phyloP scores from a whole-genome alignment of 2,113 vertebrate genomes.

The Maccullochella peelii region DNA sequence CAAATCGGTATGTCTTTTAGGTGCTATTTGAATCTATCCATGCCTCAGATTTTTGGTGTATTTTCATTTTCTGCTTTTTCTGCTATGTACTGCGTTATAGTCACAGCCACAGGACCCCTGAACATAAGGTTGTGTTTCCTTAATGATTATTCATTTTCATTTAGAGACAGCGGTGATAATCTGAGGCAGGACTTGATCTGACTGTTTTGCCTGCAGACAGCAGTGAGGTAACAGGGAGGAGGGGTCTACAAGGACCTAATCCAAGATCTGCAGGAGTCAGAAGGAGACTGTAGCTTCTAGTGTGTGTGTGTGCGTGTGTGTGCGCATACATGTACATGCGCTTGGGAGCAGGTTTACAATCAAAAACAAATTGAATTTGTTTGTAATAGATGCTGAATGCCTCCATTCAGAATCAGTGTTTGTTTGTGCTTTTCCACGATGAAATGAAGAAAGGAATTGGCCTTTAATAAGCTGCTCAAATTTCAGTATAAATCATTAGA shows the following conservation, averaged over 20 bases:
- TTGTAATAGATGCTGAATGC: not conserved
- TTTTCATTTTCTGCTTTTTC: not conserved
- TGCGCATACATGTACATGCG: not conserved
- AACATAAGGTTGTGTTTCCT: too few species aligned
- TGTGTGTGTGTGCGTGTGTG: not conserved
- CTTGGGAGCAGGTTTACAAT: slow-evolving; percentile 58
- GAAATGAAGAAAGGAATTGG: not conserved
- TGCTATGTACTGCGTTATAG: not conserved
- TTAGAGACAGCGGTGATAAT: not conserved
- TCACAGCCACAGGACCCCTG: not conserved
- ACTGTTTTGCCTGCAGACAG: not conserved
- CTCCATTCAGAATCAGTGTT: not conserved
- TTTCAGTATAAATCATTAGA: not conserved
- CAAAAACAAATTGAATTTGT: slow-evolving; percentile 56
- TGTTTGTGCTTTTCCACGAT: not conserved
- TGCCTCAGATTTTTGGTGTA: not conserved
- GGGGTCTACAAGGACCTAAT: too few species aligned
- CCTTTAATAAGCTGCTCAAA: not conserved
- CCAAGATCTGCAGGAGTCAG: not conserved
- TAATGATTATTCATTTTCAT: not conserved
- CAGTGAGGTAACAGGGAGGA: not conserved
- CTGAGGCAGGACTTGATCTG: not conserved
- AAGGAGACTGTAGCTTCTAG: not conserved
- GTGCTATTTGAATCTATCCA: not conserved
- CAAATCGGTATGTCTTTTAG: not conserved